Evolutionary conservation across 2,113 vertebrate species (phyloP), one percentile per base, ranked within the genome.

Genomic region (Emydura subglobosa): DNA sequence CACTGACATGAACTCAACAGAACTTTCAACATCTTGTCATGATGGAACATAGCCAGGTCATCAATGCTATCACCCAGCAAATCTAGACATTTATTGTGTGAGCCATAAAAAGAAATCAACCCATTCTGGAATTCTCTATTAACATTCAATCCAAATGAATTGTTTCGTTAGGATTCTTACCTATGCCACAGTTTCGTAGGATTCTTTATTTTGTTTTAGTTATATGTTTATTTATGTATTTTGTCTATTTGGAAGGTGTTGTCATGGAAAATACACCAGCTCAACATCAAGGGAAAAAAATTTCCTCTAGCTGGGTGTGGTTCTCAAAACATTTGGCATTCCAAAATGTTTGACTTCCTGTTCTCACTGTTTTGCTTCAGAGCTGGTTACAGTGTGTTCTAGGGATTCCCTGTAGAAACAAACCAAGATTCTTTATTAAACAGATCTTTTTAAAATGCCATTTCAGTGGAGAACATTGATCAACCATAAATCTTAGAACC

Each of bases 1-100:
- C 94, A 84, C 95, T 95, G 93, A 86, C 88, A 96, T 72, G 54
- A 90, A 3, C 74, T 89, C 91, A 57, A 87, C 92, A 86, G 17
- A 89, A 91, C 88, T 89, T 95, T 93, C 94, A 91, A 39, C 97
- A 86, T 93, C 88, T 95, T 93, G 87, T 95, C 85, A 59, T 0
- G 0, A 49, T 21, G 95, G 85, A 72, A 51, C 51, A 34, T 39
- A 21, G 95, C 94, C 95, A 94, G 1, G 42, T 21, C 85, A 21
- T 5, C 0, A 0, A 78, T 24, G 49, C 47, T 95, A 89, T 82
- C 54, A 44, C 10, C 91, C 39, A 90, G 83, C 88, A 55, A 79
- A 96, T 96, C 93, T 89, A 82, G 53, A 65, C 90, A 86, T 57
- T 12, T n/a, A 10, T 39, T 19, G 68, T 42, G 84, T 78, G 50